These are phyloP conservation scores for Semibalanus balanoides DNA, from an alignment of 1,140 invertebrate species.

Conservation along the genomic window DNA sequence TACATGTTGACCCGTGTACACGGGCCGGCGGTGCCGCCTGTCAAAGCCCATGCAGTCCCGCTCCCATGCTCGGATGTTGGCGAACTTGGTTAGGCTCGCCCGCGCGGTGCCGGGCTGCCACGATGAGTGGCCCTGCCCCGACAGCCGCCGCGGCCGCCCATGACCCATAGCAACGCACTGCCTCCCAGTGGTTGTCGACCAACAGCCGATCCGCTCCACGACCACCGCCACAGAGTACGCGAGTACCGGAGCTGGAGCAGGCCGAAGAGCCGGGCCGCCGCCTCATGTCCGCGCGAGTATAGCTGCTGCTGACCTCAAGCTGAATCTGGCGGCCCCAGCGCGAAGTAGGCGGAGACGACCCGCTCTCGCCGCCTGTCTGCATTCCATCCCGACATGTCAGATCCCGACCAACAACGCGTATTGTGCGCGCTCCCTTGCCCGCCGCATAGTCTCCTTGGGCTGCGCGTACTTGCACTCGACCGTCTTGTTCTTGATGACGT, in stretches of 20 bases:
- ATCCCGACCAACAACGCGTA: constrained; percentile 50
- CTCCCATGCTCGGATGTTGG: constrained; percentile 82
- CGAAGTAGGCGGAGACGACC: constrained; percentile 4
- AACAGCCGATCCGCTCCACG: no score
- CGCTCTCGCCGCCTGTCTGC: constrained; percentile 13
- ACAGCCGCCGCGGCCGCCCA: constrained; percentile 4
- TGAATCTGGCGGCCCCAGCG: constrained; percentile 10
- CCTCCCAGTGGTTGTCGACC: no score
- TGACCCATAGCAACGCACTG: no score
- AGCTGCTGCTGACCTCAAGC: constrained; percentile 21
- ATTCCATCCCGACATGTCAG: no score
- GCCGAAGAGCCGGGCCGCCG: constrained; percentile 21
- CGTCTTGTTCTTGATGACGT: constrained; percentile 86
- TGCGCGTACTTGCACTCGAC: constrained; percentile 86
- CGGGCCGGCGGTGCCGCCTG: no score
- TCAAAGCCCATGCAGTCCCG: constrained; percentile 75
- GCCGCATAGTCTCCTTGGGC: constrained; percentile 75
- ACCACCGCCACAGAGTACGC: constrained; percentile 47
- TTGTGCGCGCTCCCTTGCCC: constrained; percentile 44
- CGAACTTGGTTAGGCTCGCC: constrained; percentile 44
- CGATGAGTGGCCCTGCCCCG: constrained; percentile 35
- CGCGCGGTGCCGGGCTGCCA: constrained; percentile 24
- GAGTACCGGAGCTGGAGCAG: constrained; percentile 38
- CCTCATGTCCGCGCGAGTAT: constrained; percentile 40
- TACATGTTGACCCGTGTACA: no score